A percentile compares a stretch with the other conserved stretches of the same genome.
phyloP scores from a whole-genome alignment of 2,113 vertebrate genomes.

The Hymenochirus boettgeri region DNA sequence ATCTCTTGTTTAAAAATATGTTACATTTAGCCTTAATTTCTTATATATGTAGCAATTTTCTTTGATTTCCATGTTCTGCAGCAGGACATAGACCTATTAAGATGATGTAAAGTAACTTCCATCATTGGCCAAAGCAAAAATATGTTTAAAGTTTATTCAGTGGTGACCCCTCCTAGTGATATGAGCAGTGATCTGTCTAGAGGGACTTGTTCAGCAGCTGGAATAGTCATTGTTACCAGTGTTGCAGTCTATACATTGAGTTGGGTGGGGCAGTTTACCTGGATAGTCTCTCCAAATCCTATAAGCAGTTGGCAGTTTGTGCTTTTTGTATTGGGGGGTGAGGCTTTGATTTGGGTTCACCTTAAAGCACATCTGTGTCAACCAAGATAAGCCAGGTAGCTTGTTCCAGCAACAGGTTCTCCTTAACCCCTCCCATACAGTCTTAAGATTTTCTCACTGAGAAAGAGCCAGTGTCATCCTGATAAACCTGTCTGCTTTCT shows the following conservation, averaged over 20 bases:
- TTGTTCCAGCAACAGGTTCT: background rate
- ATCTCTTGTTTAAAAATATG: no score
- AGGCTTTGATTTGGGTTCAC: slow-evolving; percentile 16
- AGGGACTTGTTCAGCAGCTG: no score
- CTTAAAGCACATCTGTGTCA: background rate
- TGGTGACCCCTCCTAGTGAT: no score
- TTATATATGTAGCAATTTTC: background rate
- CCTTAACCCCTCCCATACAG: background rate
- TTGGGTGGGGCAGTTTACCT: background rate
- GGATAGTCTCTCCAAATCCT: background rate
- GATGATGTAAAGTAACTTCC: no score
- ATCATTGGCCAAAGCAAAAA: no score
- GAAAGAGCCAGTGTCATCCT: slow-evolving; percentile 13
- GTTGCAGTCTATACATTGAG: no score
- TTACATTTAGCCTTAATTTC: background rate
- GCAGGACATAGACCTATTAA: no score
- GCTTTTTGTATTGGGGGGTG: accelerated
- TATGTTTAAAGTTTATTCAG: no score
- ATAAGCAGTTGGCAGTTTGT: slow-evolving; percentile 8
- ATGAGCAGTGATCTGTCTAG: no score
- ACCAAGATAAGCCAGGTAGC: no score
- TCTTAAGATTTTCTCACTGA: background rate
- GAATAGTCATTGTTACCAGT: background rate
- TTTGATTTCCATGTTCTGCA: no score
- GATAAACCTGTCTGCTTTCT: background rate